Base-by-base conservation (phyloP, 2,797 vertebrate genomes). In the Acomys russatus region DNA sequence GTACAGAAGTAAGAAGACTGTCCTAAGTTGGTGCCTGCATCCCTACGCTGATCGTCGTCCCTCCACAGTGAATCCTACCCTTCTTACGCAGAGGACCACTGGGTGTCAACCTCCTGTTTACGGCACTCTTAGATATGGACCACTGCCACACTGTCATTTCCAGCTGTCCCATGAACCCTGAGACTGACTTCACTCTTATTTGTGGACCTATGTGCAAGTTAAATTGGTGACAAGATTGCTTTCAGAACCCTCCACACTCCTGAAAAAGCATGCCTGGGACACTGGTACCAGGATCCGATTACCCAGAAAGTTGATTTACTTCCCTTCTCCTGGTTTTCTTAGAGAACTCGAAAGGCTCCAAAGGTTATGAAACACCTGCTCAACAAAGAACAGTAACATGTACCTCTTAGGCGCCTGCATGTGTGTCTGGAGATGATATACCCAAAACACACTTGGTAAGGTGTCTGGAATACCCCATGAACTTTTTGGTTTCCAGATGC, bases 311-410 rank as follows among this genome's bases (percentile, higher is more conserved):
- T 12, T 92, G 71, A 23, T 77, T 91, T 61, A 80, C 79, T 95
- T 95, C 79, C 79, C 92, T 91, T 91, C 85, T 77, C 8, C 0
- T 23, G 30, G 49, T 92, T 70, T 94, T 96, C 90, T 96, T 70
- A 76, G 66, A 30, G 91, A 96, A 96, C 86, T 82, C 54, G 66
- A 44, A 92, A 59, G 85, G 90, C 70, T 95, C 63, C 59, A 92
- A 97, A 97, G 85, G 71, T 96, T 94, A 92, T 38, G 96, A 97
- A 97, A 96, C 91, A 80, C 63, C 78, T 91, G 66, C 82, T 91
- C 23, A 87, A 86, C 74, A 78, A 44, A 88, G 74, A 70, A 61
- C 38, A 91, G 44, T 90, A 68, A 93, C 94, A 90, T 63, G 77
- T 35, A 25, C 23, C 44, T 93, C 92, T 97, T 38, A 61, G 20